A percentile compares a stretch with the other conserved stretches of the same genome.
phyloP scores from a whole-genome alignment of 2,888 invertebrate species.

The Caradrina clavipalpis region DNA sequence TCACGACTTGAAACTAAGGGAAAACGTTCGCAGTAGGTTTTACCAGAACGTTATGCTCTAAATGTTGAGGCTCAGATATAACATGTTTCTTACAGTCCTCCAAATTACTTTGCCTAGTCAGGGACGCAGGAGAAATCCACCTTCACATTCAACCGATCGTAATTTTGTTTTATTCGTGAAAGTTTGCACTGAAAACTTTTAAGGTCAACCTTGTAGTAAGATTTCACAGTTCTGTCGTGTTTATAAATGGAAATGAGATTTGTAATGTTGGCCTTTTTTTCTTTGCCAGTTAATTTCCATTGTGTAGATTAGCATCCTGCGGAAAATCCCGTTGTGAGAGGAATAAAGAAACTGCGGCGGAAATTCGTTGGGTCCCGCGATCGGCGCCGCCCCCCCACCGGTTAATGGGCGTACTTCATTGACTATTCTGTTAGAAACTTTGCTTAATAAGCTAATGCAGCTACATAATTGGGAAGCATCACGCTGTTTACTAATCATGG shows the following conservation, averaged over 20 bases:
- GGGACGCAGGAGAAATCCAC: conserved; percentile 56
- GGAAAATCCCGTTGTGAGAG: conserved; percentile 70
- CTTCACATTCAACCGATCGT: conserved; percentile 57
- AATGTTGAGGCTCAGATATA: conserved; percentile 57
- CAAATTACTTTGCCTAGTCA: conserved; percentile 66
- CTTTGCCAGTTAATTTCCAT: conserved; percentile 75
- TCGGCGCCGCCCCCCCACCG: conserved; percentile 69
- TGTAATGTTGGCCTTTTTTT: conserved; percentile 63
- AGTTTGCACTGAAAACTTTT: conserved; percentile 64
- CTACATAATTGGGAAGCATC: conserved; percentile 48
- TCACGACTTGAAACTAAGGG: conserved; percentile 43
- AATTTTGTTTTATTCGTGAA: conserved; percentile 59
- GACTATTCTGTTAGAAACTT: conserved; percentile 70
- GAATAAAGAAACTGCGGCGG: conserved; percentile 71
- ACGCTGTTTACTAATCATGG: conserved; percentile 57
- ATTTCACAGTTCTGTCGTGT: conserved; percentile 64
- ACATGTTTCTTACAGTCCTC: conserved; percentile 56
- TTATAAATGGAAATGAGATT: conserved; percentile 71
- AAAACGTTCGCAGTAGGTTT: conserved; percentile 30
- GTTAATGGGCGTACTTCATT: conserved; percentile 69
- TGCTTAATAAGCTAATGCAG: conserved; percentile 66
- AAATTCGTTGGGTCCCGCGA: conserved; percentile 73
- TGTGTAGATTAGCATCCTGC: conserved; percentile 81
- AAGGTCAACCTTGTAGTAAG: conserved; percentile 66
- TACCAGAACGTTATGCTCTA: conserved; percentile 45